Base-by-base conservation (phyloP, 2,113 vertebrate species). In the Cynoglossus semilaevis region DNA sequence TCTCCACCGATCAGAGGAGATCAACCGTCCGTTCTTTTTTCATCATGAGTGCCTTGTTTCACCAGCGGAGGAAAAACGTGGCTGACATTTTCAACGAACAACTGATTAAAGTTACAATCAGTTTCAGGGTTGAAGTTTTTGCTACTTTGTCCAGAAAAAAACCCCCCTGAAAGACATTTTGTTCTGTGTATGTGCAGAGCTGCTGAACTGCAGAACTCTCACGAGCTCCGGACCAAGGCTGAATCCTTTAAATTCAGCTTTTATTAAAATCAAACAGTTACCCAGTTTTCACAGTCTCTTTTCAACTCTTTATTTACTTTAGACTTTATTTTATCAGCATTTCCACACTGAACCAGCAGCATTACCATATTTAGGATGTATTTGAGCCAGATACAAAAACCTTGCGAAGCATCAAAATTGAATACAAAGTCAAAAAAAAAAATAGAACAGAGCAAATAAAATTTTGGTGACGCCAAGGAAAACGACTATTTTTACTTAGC, bases 11-110 rank as follows among this genome's bases (percentile, higher is more conserved):
- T 58, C 52, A 17, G 43, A 50, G 17, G 34, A 38, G n/a, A 71
- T 22, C 54, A 54, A 16, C 8, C 9, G 29, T 18, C 40, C 47
- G 52, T 50, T 58, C 40, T 46, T 11, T 61, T 51, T 61, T 19
- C 49, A 48, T 40, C 49, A 3, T 13, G 34, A 15, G 11, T 2
- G 15, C 15, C 51, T 58, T 47, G 35, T 69, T 59, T 68, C 15
- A 19, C 11, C 1, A 18, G 22, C 29, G 18, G 9, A 49, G 35
- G 15, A 37, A 66, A 72, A 34, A 17, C 19, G 35, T 14, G 36
- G 7, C 45, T 74, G 56, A 55, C 54, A 64, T 76, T 74, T 68
- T 37, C 50, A 47, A 16, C 58, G 50, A 52, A 58, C 15, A 13
- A 22, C 17, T 43, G 45, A 55, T 57, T 70, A 70, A 79, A 49